Percentiles rank a stretch among this genome's conserved stretches.
phyloP scores from a whole-genome alignment of 2,113 vertebrate species.

The Chlorocebus sabaeus region DNA sequence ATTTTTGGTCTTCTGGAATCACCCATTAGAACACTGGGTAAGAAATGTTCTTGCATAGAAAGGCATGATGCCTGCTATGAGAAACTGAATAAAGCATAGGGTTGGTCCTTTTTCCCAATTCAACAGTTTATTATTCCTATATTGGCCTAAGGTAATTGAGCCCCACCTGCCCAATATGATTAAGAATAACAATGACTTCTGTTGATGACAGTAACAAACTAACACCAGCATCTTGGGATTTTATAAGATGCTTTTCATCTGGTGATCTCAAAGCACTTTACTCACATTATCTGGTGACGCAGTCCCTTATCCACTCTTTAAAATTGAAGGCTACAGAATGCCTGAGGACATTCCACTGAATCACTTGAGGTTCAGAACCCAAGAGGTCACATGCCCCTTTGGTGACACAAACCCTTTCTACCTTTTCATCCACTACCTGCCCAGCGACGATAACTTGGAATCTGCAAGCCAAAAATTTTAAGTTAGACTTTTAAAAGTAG shows the following conservation, averaged over 20 bases:
- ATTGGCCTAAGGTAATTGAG: not conserved
- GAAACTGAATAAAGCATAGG: not conserved
- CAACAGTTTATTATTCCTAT: slow-evolving; percentile 1
- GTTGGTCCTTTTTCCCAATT: slow-evolving; percentile 3
- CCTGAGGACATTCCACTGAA: slow-evolving; percentile 53
- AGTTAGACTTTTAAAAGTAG: slow-evolving; percentile 11
- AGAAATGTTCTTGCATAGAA: slow-evolving; percentile 10
- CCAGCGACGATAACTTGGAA: not conserved
- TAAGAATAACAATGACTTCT: slow-evolving; percentile 71
- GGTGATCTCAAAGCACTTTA: slow-evolving; percentile 65
- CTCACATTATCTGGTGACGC: slow-evolving; percentile 70
- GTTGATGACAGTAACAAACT: slow-evolving; percentile 54
- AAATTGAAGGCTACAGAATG: slow-evolving; percentile 61
- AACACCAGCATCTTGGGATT: slow-evolving; percentile 39
- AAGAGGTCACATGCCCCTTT: not conserved
- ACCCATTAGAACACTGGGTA: not conserved
- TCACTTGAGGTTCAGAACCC: slow-evolving; percentile 76
- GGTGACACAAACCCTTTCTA: slow-evolving; percentile 4
- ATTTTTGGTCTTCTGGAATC: slow-evolving; percentile 1
- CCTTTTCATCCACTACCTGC: not conserved
- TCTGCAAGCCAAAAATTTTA: not conserved
- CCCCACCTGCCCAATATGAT: slow-evolving; percentile 34
- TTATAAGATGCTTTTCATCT: slow-evolving; percentile 64
- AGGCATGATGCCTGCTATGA: not conserved
- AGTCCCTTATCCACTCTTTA: slow-evolving; percentile 51